phyloP scores from a whole-genome alignment of 2,113 vertebrate genomes.

The Laterallus jamaicensis region DNA sequence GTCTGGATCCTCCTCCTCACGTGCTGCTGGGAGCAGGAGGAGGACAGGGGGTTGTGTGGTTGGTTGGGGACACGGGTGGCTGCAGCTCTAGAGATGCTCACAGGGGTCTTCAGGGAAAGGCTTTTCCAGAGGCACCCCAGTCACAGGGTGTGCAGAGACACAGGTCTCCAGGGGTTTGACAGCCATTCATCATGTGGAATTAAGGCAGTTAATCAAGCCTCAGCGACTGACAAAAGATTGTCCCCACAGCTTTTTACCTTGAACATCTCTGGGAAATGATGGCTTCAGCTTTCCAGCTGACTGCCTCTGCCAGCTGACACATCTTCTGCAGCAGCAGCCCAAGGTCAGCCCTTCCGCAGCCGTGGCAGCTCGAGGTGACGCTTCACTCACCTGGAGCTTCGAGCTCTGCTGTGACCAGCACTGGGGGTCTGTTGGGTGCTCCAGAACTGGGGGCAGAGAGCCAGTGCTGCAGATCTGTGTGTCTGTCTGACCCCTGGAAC shows the following conservation, averaged over 20 bases:
- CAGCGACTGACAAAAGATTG: slow-evolving; percentile 57
- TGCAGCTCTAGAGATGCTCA: not conserved
- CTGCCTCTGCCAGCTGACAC: slow-evolving; percentile 51
- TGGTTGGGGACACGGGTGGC: not conserved
- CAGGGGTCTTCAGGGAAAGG: not conserved
- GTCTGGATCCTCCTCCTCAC: not conserved
- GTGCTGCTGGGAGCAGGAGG: not conserved
- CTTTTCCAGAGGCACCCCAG: slow-evolving; percentile 5
- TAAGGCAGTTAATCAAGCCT: slow-evolving; percentile 77
- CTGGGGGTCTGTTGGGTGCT: not conserved
- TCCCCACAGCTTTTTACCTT: slow-evolving; percentile 69
- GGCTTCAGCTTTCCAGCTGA: slow-evolving; percentile 63
- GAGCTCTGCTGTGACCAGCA: not conserved
- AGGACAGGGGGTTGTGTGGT: not conserved
- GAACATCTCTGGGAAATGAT: slow-evolving; percentile 69
- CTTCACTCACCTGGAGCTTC: not conserved
- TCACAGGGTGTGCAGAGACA: not conserved
- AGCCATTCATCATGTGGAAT: slow-evolving; percentile 77
- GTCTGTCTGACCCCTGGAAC: not conserved
- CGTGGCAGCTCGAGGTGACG: slow-evolving; percentile 35
- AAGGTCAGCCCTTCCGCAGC: slow-evolving; percentile 54
- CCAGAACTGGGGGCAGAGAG: not conserved
- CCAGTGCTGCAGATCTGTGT: not conserved
- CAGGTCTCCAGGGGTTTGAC: not conserved
- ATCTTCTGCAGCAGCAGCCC: slow-evolving; percentile 60